Conservation (phyloP, 2,797 vertebrate species). For the Arremon aurantiirostris region DNA sequence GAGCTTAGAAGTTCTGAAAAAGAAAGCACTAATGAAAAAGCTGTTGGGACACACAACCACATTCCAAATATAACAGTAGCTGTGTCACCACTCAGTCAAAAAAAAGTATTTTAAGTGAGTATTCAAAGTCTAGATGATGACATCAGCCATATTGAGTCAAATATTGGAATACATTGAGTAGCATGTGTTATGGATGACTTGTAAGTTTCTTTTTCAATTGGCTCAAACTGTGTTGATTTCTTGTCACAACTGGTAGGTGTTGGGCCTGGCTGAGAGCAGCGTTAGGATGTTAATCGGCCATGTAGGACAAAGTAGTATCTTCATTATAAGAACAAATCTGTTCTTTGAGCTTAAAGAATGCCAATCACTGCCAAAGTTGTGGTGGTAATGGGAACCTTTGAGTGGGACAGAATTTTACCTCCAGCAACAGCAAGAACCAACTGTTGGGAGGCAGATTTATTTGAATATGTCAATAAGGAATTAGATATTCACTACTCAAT, state of each 20-base stretch:
- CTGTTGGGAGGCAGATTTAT: neutral
- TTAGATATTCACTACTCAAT: neutral
- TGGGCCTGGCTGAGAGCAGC: neutral
- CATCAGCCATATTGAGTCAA: neutral
- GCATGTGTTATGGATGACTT: fast-evolving
- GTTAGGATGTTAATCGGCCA: neutral
- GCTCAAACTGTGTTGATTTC: neutral
- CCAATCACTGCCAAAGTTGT: neutral
- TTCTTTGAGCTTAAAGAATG: neutral
- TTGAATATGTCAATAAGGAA: neutral
- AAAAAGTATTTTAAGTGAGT: neutral
- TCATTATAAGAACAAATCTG: neutral
- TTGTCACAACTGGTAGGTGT: neutral
- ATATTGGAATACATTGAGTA: neutral
- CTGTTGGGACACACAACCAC: neutral
- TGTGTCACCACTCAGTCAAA: neutral
- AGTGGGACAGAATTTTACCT: neutral
- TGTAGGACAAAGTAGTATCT: neutral
- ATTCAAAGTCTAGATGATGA: neutral
- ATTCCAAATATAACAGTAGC: neutral
- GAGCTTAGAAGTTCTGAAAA: neutral
- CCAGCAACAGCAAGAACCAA: neutral
- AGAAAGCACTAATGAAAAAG: neutral
- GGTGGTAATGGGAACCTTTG: neutral
- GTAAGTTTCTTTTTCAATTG: neutral